phyloP scores from a whole-genome alignment of 2,888 invertebrate species.

The Acanthoscelides obtectus region DNA sequence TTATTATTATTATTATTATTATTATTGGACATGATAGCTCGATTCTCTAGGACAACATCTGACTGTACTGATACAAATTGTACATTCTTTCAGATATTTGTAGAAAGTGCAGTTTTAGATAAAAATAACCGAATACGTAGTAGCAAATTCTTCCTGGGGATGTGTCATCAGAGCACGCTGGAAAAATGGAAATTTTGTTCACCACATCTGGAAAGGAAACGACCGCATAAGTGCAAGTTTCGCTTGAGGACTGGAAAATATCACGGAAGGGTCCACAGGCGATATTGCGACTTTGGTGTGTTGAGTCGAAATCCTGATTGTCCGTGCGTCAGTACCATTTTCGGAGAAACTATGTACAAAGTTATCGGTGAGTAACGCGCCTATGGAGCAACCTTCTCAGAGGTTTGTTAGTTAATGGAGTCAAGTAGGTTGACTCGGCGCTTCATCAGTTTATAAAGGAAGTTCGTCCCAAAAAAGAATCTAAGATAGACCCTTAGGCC shows the following conservation, averaged over 20 bases:
- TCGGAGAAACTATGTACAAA: slow-evolving; percentile 37
- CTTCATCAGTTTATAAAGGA: no score
- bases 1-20: no score
- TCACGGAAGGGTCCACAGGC: slow-evolving; percentile 42
- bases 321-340: slow-evolving; percentile 27
- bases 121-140: slow-evolving; percentile 6
- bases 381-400: no score
- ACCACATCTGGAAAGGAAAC: slow-evolving; percentile 34
- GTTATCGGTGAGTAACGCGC: slow-evolving; percentile 39
- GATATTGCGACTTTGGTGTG: slow-evolving; percentile 46
- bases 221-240: slow-evolving; percentile 41
- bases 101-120: slow-evolving; percentile 30
- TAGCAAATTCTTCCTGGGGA: slow-evolving; percentile 45
- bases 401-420: no score
- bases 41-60: no score
- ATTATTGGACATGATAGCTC: no score
- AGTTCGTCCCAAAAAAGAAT: no score
- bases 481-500: no score
- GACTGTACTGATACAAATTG: no score
- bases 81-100: slow-evolving; percentile 38
- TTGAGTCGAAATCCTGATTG: slow-evolving; percentile 32
- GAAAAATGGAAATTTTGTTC: slow-evolving; percentile 46
- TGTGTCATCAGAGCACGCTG: slow-evolving; percentile 43
- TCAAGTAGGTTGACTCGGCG: no score
- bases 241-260: slow-evolving; percentile 29